These are phyloP conservation scores for Rhodeus uyekii DNA, from an alignment of 2,797 vertebrate genomes.

Conservation along the genomic window DNA sequence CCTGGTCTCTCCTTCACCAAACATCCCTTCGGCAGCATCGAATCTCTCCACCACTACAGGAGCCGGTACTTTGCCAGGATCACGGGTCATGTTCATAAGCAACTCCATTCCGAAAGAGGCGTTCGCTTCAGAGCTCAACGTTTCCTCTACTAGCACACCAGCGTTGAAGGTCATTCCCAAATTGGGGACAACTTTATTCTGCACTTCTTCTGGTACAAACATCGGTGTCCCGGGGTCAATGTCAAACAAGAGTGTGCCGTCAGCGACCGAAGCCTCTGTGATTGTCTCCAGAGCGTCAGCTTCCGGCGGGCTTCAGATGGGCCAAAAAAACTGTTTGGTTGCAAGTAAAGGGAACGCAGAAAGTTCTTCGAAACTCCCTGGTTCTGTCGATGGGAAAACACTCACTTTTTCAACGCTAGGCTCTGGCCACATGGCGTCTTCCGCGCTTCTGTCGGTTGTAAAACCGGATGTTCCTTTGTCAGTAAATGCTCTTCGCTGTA, in stretches of 20 bases:
- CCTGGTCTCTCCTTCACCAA: constrained; percentile 77
- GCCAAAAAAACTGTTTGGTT: constrained; percentile 68
- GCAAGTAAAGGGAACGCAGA: constrained; percentile 65
- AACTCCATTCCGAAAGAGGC: constrained; percentile 71
- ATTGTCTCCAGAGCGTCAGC: constrained; percentile 56
- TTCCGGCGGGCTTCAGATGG: constrained; percentile 64
- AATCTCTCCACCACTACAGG: constrained; percentile 67
- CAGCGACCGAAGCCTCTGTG: constrained; percentile 61
- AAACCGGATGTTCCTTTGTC: constrained; percentile 73
- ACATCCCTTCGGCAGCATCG: constrained; percentile 61
- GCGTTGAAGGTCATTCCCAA: constrained; percentile 82
- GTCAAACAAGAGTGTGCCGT: constrained; percentile 55
- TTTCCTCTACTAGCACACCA: constrained; percentile 69
- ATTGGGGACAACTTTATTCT: constrained; percentile 77
- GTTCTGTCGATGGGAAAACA: constrained; percentile 70
- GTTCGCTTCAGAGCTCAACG: constrained; percentile 44
- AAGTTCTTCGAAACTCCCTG: constrained; percentile 62
- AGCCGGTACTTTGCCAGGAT: constrained; percentile 69
- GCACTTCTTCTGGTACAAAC: constrained; percentile 73
- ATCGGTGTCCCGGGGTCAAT: constrained; percentile 77
- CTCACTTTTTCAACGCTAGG: constrained; percentile 81
- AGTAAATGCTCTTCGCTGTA: constrained; percentile 56
- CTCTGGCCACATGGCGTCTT: constrained; percentile 83
- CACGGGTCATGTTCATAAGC: constrained; percentile 79
- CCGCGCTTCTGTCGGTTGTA: constrained; percentile 79